Conservation (phyloP, 1,140 invertebrate species). For the Sycophaga agraensis region DNA sequence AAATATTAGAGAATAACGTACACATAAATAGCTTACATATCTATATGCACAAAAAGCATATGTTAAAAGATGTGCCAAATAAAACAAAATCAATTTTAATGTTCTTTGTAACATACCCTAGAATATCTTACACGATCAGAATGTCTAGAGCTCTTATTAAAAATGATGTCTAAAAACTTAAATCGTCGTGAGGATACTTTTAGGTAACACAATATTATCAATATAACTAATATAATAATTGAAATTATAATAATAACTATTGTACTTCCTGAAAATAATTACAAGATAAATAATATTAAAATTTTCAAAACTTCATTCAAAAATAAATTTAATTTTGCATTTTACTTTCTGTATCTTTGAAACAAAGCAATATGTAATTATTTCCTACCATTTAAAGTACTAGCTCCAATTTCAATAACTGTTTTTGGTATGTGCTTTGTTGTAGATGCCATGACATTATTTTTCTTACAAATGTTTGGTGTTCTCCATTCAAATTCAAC, state of each 20-base stretch:
- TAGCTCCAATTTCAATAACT: not conserved
- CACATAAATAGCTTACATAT: not conserved
- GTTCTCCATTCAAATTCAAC: not conserved
- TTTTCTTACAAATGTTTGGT: not conserved
- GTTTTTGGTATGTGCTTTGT: too few species aligned
- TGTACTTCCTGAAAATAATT: not conserved
- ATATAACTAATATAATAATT: not conserved
- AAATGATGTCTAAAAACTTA: not conserved
- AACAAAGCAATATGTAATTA: too few species aligned
- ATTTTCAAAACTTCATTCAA: not conserved
- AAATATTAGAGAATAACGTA: not conserved
- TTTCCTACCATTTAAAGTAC: not conserved
- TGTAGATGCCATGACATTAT: not conserved
- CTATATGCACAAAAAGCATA: not conserved
- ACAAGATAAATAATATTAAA: not conserved
- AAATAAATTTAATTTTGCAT: not conserved
- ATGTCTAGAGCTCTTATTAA: not conserved
- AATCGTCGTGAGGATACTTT: not conserved
- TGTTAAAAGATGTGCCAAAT: not conserved
- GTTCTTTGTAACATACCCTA: slow-evolving; percentile 10
- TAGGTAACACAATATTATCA: not conserved
- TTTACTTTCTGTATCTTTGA: not conserved
- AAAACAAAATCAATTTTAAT: not conserved
- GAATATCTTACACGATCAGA: slow-evolving; percentile 17
- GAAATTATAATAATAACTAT: not conserved